Base-by-base conservation (phyloP, 1,140 invertebrate genomes). In the Procambarus clarkii region DNA sequence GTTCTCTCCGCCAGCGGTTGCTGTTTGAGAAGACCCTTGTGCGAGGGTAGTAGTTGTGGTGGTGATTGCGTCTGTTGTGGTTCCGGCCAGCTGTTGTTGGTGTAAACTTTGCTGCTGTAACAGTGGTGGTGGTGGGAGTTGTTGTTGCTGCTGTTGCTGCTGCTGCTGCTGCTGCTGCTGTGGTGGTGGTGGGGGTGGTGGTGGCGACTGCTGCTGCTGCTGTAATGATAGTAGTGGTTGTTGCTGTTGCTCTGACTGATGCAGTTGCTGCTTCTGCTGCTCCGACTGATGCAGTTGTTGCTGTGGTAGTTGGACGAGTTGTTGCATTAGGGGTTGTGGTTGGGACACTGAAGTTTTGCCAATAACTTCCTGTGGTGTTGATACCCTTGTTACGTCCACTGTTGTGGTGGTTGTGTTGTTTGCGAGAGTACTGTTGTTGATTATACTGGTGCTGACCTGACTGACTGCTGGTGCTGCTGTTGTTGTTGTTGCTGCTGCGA, bases 21-120 rank as follows among this genome's bases (percentile, higher is more conserved):
- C 92, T 93, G 90, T 93, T 93, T 18, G 85, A 90, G 92, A 93
- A 93, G 88, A 93, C 83, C 88, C 92, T 81, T 76, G 92, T 93
- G 84, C 91, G 76, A 80, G 91, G 84, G 87, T 92, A 58, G 86
- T 92, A 74, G 86, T 88, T 76, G 79, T 92, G 64, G 91, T 78
- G 86, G 80, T 85, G 84, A 79, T 78, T 76, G 77, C 71, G 54
- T 91, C 85, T 81, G 80, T 44, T 87, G 77, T 91, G 64, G 86
- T 84, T 76, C 64, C 80, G 77, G 91, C 81, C 79, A 74, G 86
- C 81, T 24, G 83, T 71, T 64, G 74, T 46, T 60, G 83, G 5
- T 60, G 44, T 45, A 60, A 48, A 48, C 50, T 60, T 81, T 86
- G 74, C n/a, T 92, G 86, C 46, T 34, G 80, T 45, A 80, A 48